Percentiles rank a stretch among this genome's conserved stretches.
Evolutionary conservation across 2,797 vertebrate species (phyloP).

Genomic region (Allobates femoralis): DNA sequence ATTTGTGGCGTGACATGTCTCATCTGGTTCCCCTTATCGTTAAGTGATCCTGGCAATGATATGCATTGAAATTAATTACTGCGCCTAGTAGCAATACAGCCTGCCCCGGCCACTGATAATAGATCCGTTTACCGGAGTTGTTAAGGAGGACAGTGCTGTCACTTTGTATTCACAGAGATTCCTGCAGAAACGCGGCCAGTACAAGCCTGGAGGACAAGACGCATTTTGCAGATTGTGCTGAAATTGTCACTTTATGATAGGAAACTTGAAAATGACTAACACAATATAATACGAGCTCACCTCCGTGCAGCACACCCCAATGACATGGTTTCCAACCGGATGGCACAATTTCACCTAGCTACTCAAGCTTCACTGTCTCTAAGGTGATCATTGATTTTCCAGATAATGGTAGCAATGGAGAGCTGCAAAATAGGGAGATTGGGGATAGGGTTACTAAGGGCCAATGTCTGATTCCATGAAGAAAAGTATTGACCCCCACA

Average conservation of each 20-base stretch:
- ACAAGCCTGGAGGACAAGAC: not conserved
- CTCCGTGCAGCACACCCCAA: not conserved
- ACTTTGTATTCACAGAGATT: conserved; percentile 63
- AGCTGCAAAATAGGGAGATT: too few species aligned
- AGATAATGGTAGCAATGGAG: not conserved
- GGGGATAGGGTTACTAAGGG: too few species aligned
- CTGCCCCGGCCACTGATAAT: conserved; percentile 70
- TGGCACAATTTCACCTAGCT: not conserved
- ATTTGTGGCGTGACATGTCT: conserved; percentile 92
- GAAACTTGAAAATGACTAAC: conserved; percentile 9
- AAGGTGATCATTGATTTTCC: not conserved
- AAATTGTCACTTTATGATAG: conserved; percentile 9
- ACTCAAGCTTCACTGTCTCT: not conserved
- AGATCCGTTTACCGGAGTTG: conserved; percentile 75
- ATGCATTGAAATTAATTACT: conserved; percentile 97
- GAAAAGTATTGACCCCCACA: too few species aligned
- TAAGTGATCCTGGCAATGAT: conserved; percentile 97
- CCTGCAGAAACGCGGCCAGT: not conserved
- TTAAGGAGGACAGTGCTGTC: conserved; percentile 68
- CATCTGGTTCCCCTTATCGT: conserved; percentile 86
- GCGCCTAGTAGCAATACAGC: conserved; percentile 71
- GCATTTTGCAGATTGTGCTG: not conserved
- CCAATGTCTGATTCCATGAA: too few species aligned
- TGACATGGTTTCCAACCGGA: not conserved
- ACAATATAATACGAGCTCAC: not conserved